Conservation (phyloP, 2,888 invertebrate species). For the Drosophila fulvimacula region DNA sequence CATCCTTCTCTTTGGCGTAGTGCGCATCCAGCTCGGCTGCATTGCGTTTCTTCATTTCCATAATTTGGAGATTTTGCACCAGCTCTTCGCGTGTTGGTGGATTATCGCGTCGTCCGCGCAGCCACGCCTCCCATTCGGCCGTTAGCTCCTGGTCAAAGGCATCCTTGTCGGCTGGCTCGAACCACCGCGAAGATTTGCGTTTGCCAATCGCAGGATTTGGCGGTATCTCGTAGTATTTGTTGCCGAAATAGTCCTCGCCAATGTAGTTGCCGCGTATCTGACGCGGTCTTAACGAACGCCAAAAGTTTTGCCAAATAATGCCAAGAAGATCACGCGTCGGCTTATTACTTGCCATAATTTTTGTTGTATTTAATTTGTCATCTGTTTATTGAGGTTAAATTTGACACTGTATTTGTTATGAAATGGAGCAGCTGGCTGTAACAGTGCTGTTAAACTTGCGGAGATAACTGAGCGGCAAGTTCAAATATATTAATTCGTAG, state of each 20-base stretch:
- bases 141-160: constrained; percentile 90
- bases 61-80: constrained; percentile 88
- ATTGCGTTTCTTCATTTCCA: constrained; percentile 90
- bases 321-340: constrained; percentile 82
- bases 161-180: constrained; percentile 87
- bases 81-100: constrained; percentile 92
- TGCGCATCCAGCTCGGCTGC: constrained; percentile 89
- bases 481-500: neutral
- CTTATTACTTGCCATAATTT: constrained; percentile 73
- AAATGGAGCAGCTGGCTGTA: constrained; percentile 61
- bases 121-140: constrained; percentile 95
- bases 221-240: constrained; percentile 92
- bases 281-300: constrained; percentile 85
- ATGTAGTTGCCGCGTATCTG: constrained; percentile 86
- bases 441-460: constrained; percentile 44
- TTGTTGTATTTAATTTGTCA: constrained; percentile 30
- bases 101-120: constrained; percentile 88
- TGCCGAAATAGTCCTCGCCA: constrained; percentile 93
- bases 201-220: constrained; percentile 88
- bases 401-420: constrained; percentile 62
- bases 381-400: constrained; percentile 51
- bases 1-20: constrained; percentile 84
- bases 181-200: constrained; percentile 89
- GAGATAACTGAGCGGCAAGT: neutral
- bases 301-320: constrained; percentile 83